Percentiles rank a stretch among this genome's conserved stretches.
phyloP scores from a whole-genome alignment of 2,113 vertebrate genomes.

The Chrysochloris asiatica region DNA sequence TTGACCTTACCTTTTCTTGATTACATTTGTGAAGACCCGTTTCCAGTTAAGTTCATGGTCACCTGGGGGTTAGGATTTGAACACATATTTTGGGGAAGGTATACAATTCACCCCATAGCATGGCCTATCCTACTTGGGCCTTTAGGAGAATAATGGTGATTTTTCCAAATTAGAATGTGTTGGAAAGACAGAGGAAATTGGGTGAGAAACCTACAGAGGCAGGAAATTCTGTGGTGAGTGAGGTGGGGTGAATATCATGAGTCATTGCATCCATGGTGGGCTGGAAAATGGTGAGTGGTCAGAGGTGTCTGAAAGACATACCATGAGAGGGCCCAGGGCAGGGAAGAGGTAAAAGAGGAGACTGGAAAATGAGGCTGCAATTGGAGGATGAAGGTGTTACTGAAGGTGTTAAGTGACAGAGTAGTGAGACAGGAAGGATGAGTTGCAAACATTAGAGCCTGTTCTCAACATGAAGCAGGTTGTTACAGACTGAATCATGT shows the following conservation, averaged over 20 bases:
- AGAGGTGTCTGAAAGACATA: neutral
- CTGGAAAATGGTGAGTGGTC: neutral
- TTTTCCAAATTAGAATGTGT: neutral
- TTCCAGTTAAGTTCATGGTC: neutral
- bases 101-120: neutral
- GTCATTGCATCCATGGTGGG: neutral
- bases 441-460: neutral
- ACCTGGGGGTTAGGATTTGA: neutral
- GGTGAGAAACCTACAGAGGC: neutral
- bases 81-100: neutral
- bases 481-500: neutral
- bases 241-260: neutral
- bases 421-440: neutral
- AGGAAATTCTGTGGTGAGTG: neutral
- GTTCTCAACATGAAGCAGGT: neutral
- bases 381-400: neutral
- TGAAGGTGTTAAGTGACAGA: fast-evolving
- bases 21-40: neutral
- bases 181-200: neutral
- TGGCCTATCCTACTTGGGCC: neutral
- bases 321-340: neutral
- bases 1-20: neutral
- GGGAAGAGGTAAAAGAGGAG: neutral
- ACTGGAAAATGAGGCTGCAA: neutral
- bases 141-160: neutral